Base-by-base conservation (phyloP, 2,113 vertebrate species). In the Puntigrus tetrazona region DNA sequence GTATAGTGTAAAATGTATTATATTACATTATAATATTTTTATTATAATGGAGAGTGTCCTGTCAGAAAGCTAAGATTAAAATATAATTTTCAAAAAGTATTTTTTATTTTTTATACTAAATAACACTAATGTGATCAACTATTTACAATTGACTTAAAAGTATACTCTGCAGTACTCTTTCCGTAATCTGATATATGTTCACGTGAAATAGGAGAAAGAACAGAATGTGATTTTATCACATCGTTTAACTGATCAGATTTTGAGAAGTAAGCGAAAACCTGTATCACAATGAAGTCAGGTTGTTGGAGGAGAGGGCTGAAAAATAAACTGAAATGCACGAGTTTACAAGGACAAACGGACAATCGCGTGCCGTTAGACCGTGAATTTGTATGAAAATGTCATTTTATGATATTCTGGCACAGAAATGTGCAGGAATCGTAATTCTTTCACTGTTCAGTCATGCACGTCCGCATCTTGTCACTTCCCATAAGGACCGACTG, bases 381-480 rank as follows among this genome's bases (percentile, higher is more conserved):
- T 63, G 25, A 16, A 63, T 63, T 29, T 63, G 11, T 63, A 29
- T 29, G 13, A 6, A 2, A 14, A 29, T 14, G 13, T 16, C 11
- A 63, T 63, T 29, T 63, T 29, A 29, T 63, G 34, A 11, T 47
- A 61, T 63, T 29, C 14, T 14, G 29, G 59, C 27, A 29, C 59
- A 63, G 27, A 63, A 63, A 63, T 0, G 27, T 27, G 27, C 27
- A 63, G 59, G 14, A 63, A 63, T 27, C 16, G 25, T 29, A 63
- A 29, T 63, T 63, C 13, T 16, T 65, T 16, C 27, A 31, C 27
- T 65, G 61, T 75, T 61, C 59, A 31, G 61, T 65, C 61, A 65
- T 16, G 61, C 61, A 65, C 55, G 29, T 22, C 25, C 59, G 78
- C 43, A 67, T 16, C 29, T 76, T 59, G 72, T 76, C 55, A 76